phyloP scores from a whole-genome alignment of 2,113 vertebrate genomes.

The Pseudorectes ferrugineus region DNA sequence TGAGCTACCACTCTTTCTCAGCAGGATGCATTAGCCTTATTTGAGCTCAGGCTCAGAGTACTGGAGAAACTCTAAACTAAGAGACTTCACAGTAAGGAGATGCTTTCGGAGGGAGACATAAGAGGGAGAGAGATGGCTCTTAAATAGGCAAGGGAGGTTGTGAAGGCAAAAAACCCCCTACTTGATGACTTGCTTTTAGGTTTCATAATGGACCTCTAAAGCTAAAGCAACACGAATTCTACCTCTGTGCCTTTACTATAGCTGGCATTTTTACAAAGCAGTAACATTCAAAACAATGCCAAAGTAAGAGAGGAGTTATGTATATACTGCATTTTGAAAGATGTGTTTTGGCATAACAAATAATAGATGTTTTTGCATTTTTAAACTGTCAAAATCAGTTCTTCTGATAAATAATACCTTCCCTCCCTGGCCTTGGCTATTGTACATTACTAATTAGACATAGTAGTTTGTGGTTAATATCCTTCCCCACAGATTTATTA shows the following conservation, averaged over 20 bases:
- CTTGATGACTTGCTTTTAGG: background rate
- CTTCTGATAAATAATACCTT: conserved; percentile 22
- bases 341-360: conserved; percentile 12
- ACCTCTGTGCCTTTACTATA: background rate
- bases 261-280: background rate
- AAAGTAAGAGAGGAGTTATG: background rate
- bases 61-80: background rate
- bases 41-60: background rate
- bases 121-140: background rate
- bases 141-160: background rate
- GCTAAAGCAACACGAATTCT: background rate
- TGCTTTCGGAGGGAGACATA: background rate
- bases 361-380: conserved; percentile 37
- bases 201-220: background rate
- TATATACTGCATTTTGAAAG: background rate
- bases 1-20: background rate
- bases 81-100: background rate
- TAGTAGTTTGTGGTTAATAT: conserved; percentile 48
- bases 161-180: background rate
- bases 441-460: conserved; percentile 54
- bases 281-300: background rate
- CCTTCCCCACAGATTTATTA: conserved; percentile 34
- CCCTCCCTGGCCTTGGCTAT: background rate
- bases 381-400: conserved; percentile 35
- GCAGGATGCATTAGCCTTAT: background rate